Evolutionary conservation across 35 echinoderm and acorn worm genomes (phyloP), one percentile per base, ranked within the genome.

Genomic region (Diadema setosum): DNA sequence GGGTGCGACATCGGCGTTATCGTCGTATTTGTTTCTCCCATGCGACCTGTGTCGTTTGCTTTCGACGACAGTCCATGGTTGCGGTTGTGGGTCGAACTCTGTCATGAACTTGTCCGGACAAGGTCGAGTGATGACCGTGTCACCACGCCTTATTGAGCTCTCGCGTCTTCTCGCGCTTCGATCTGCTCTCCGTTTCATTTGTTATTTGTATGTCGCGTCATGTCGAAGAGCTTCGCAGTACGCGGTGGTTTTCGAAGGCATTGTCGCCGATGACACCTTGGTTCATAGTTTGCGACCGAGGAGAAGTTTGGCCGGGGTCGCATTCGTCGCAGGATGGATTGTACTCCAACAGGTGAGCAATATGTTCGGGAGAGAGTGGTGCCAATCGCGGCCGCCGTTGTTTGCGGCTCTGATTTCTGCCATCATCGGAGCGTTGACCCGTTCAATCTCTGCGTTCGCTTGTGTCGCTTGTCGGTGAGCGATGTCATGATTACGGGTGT

Each of bases 401-500:
- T 14, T 46, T 8, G 81, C 81, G 43, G 7, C 46, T 32, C 46
- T 42, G 18, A 83, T 50, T 20, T 6, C 81, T 83, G 49, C 57
- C 81, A 83, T 83, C 5, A 83, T 8, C 45, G 81, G 11, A 20
- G 25, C 0, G 46, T 83, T 87, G 15, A 91, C 50, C n/a, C 94
- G 67, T 48, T 96, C 90, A 3, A 87, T 85, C 58, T 89, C 90
- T 16, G 59, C 90, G 60, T 93, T 96, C 1, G 94, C 94, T 81
- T 85, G 73, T 25, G 82, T 97, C 6, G 92, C 73, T 60, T 89
- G 86, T 9, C 86, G 85, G 49, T 96, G 90, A 14, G 49, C 16
- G 58, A 91, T 70, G 3, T 82, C 84, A 50, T 36, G 31, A 46
- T 74, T 82, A 5, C 80, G 41, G 18, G 78, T 74, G 46, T 92